Conservation (phyloP, 2,113 vertebrate species). For the Trachemys scripta region DNA sequence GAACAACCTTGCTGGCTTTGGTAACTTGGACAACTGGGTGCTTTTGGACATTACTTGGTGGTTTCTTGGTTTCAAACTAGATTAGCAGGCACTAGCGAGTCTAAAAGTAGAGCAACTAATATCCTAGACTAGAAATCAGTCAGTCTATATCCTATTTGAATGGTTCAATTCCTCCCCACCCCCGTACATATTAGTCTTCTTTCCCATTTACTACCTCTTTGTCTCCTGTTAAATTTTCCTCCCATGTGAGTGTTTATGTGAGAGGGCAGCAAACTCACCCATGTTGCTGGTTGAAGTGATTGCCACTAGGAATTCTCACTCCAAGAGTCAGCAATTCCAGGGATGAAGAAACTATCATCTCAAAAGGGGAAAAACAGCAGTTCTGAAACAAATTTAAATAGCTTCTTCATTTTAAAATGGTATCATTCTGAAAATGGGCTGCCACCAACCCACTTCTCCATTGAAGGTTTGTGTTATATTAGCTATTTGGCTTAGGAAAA, state of each 20-base stretch:
- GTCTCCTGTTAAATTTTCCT: constrained; percentile 37
- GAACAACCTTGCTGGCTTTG: not conserved
- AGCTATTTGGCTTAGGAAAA: not conserved
- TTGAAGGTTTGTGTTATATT: not conserved
- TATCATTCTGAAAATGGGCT: not conserved
- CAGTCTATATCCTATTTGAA: not conserved
- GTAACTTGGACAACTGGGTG: not conserved
- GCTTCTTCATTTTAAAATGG: not conserved
- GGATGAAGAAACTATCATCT: not conserved
- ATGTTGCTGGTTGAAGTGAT: constrained; percentile 2
- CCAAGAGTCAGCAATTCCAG: not conserved
- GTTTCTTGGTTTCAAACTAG: not conserved
- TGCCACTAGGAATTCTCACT: not conserved
- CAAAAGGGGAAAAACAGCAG: constrained; percentile 17
- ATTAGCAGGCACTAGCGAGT: not conserved
- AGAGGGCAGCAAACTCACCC: constrained; percentile 9
- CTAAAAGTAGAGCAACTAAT: not conserved
- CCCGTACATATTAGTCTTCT: constrained; percentile 14
- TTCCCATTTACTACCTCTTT: constrained; percentile 32
- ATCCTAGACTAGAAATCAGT: not conserved
- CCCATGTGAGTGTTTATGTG: not conserved
- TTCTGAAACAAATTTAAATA: constrained; percentile 10
- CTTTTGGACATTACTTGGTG: not conserved
- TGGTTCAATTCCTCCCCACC: not conserved
- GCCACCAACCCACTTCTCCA: not conserved